Base-by-base conservation (phyloP, 1,140 invertebrate genomes). In the Drosophila pseudoananassae region DNA sequence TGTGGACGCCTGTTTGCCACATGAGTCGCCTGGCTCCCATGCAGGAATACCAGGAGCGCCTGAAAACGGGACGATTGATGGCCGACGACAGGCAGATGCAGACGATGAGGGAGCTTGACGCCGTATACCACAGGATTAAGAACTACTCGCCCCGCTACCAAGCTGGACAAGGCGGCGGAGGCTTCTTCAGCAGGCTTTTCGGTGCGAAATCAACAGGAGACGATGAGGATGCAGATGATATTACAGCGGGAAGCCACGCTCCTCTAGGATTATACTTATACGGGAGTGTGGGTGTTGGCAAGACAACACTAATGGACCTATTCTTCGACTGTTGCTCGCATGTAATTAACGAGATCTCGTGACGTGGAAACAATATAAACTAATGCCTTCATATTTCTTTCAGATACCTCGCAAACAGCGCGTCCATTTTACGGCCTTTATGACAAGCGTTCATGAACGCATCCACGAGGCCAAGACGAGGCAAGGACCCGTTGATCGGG, bases 261-360 rank as follows among this genome's bases (percentile, higher is more conserved):
- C 96, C 96, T 0, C 94, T 95, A 92, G 97, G 97, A 6, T 91
- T 98, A 7, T 98, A 98, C 83, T 94, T 98, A 47, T 95, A 96
- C 92, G 97, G 97, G 47, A 95, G 96, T 89, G 96, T 98, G 78
- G 97, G 98, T 47, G 97, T 97, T 88, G 98, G 98, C 58, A 99
- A 99, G 94, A 99, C 99, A 9, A 99, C 99, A 96, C 92, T 99
- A 23, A 99, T 99, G 99, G 98, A 99, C 93, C 92, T 99, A 76
- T 99, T 99, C 92, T 98, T 96, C 93, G 94, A 98, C 87, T 95
- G 94, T 78, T 95, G 95, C 91, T 91, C 93, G 87, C 43, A 57
- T 29, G 94, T 96, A 93, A 92, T 81, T 85, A 64, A 0, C 49
- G 25, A 27, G 5, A n/a, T 7, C n/a, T 29, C 7, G 29, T 15